phyloP scores from a whole-genome alignment of 2,888 invertebrate species.

The Lasius fuliginosus region DNA sequence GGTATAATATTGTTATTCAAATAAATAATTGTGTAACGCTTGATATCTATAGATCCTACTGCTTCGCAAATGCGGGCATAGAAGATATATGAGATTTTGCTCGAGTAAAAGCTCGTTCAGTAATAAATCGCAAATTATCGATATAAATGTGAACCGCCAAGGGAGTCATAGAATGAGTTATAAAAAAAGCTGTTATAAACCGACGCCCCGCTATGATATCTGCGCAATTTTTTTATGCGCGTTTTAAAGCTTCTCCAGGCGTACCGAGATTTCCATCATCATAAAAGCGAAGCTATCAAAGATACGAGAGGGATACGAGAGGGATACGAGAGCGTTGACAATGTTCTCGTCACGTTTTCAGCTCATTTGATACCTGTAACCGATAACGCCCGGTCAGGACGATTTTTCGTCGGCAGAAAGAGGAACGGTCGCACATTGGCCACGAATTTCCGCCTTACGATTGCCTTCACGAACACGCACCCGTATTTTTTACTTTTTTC shows the following conservation, averaged over 20 bases:
- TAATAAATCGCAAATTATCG: slow-evolving; percentile 16
- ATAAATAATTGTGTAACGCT: neutral
- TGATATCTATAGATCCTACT: neutral
- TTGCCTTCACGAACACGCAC: slow-evolving; percentile 38
- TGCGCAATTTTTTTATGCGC: slow-evolving; percentile 31
- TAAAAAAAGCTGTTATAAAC: slow-evolving; percentile 11
- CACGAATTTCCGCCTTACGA: slow-evolving; percentile 68
- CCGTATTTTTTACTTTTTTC: neutral
- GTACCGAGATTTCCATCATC: slow-evolving; percentile 26
- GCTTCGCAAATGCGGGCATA: neutral
- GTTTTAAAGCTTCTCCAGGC: slow-evolving; percentile 6
- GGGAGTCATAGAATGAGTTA: slow-evolving; percentile 6
- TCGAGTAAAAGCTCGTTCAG: neutral
- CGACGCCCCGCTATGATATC: neutral
- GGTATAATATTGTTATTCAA: neutral
- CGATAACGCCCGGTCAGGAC: slow-evolving; percentile 70
- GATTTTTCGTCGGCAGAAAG: slow-evolving; percentile 59
- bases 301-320: slow-evolving; percentile 1
- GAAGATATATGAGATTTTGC: neutral
- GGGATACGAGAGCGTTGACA: slow-evolving; percentile 48
- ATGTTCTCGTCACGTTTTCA: slow-evolving; percentile 71
- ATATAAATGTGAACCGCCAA: neutral
- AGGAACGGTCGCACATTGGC: slow-evolving; percentile 59
- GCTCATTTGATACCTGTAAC: slow-evolving; percentile 68
- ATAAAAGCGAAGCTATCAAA: slow-evolving; percentile 31